These are phyloP conservation scores for Mesitornis unicolor DNA, from an alignment of 2,113 vertebrate species.

Conservation along the genomic window DNA sequence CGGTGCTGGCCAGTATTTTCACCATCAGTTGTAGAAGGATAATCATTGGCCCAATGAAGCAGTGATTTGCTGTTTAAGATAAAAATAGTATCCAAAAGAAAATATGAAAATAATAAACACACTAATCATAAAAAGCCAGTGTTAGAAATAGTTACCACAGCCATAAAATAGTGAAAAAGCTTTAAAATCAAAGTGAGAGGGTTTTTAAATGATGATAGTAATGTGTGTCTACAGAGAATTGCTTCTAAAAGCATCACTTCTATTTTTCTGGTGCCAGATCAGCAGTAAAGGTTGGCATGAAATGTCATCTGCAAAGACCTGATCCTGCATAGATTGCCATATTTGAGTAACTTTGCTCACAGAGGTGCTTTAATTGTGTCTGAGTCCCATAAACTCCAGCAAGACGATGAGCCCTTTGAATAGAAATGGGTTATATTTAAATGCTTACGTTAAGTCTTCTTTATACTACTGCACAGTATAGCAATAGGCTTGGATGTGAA, in stretches of 20 bases:
- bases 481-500: not conserved
- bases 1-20: not conserved
- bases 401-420: not conserved
- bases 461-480: not conserved
- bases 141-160: slow-evolving; percentile 23
- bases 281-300: slow-evolving; percentile 24
- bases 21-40: not conserved
- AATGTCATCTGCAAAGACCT: slow-evolving; percentile 47
- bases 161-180: slow-evolving; percentile 32
- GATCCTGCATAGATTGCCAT: slow-evolving; percentile 29
- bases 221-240: slow-evolving; percentile 40
- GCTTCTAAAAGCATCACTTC: slow-evolving; percentile 54
- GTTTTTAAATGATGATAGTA: slow-evolving; percentile 32
- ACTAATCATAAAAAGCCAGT: not conserved
- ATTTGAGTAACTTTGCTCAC: slow-evolving; percentile 14
- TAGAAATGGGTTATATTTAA: slow-evolving; percentile 23
- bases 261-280: slow-evolving; percentile 49
- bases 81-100: slow-evolving; percentile 33
- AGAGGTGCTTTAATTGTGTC: slow-evolving; percentile 20
- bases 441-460: not conserved
- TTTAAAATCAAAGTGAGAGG: slow-evolving; percentile 27
- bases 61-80: not conserved
- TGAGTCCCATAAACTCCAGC: not conserved
- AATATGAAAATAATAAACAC: not conserved
- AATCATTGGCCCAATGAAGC: not conserved